Base-by-base conservation (phyloP, 2,113 vertebrate genomes). In the Campylorhamphus procurvoides region DNA sequence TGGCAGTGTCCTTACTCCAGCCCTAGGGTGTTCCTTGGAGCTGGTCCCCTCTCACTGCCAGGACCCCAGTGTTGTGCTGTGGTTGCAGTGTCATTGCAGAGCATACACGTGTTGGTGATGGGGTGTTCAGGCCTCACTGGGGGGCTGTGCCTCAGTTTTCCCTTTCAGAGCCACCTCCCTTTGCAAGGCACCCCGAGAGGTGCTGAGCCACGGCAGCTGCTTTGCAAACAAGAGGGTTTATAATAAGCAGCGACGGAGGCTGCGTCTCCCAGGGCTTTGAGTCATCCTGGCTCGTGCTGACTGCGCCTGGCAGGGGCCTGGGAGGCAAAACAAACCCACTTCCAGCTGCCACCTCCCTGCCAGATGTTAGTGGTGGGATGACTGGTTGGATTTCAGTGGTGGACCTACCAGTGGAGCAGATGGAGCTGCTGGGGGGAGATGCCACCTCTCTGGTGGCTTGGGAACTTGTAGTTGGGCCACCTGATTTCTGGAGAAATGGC, bases 31-130 rank as follows among this genome's bases (percentile, higher is more conserved):
- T 82, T 67, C 42, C 33, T 77, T 3, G 1, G 64, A 52, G 44
- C 74, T 0, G 1, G 44, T 86, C 18, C 14, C 14, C 18, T 50
- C 31, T 50, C 14, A 1, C 33, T 78, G 49, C 75, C 18, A 2
- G 3, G 7, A 17, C 24, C 18, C 8, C 18, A 0, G 1, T 59
- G 39, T 13, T 0, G 3, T 8, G 49, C 3, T 2, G 33, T 44
- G 87, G 20, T 67, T 50, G 53, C 33, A 1, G 7, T 24, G 64
- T 12, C 35, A 23, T 16, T 0, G 18, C 84, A 19, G 79, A 25
- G 42, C 18, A 1, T 0, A 1, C 14, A 4, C 2, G 6, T 1
- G 1, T 18, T 35, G 56, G 18, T 6, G 4, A 12, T 24, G 53
- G 1, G 8, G 22, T 9, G 3, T 50, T 76, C 31, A 9, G 49